Evolutionary conservation across 2,113 vertebrate species (phyloP).

Genomic region (Oryzias celebensis): DNA sequence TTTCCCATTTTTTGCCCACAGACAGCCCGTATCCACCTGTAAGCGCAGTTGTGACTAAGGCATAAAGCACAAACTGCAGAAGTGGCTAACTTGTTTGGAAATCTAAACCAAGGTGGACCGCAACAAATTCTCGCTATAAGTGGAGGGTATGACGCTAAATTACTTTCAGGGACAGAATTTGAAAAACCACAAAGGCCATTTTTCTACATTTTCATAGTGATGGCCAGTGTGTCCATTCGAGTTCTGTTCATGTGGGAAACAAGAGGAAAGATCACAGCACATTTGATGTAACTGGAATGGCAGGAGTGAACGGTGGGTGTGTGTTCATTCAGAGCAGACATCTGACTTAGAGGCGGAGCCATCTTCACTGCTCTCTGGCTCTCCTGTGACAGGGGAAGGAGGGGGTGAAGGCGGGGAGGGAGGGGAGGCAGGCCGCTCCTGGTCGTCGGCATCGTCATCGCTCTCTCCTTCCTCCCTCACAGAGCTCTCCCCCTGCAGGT

Average conservation of each 20-base stretch:
- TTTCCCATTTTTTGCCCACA: too few relatives aligned
- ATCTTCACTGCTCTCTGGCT: conserved; percentile 59
- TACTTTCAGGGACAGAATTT: conserved; percentile 42
- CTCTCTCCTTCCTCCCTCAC: conserved; percentile 37
- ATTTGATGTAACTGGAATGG: conserved; percentile 27
- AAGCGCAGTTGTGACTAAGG: too few relatives aligned
- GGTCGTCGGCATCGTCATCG: conserved; percentile 8
- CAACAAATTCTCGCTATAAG: conserved; percentile 5
- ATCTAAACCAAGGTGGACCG: conserved; percentile 31
- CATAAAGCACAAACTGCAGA: conserved; percentile 13
- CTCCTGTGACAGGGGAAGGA: conserved; percentile 61
- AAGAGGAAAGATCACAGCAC: conserved; percentile 44
- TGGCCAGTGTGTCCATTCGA: conserved; percentile 41
- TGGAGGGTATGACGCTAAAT: conserved; percentile 4
- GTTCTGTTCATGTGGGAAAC: conserved; percentile 44
- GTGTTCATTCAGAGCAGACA: conserved; percentile 66
- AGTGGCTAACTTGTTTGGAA: conserved; percentile 24
- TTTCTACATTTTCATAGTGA: conserved; percentile 15
- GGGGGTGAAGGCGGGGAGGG: conserved; percentile 68
- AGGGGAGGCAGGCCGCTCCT: conserved; percentile 60
- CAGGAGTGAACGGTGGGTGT: conserved; percentile 3
- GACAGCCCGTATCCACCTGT: too few relatives aligned
- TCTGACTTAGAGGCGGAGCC: conserved; percentile 44
- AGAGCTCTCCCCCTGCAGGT: conserved; percentile 72
- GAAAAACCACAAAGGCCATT: conserved; percentile 50